These are phyloP conservation scores for Noctua janthina DNA, from an alignment of 2,888 invertebrate species.

Conservation along the genomic window DNA sequence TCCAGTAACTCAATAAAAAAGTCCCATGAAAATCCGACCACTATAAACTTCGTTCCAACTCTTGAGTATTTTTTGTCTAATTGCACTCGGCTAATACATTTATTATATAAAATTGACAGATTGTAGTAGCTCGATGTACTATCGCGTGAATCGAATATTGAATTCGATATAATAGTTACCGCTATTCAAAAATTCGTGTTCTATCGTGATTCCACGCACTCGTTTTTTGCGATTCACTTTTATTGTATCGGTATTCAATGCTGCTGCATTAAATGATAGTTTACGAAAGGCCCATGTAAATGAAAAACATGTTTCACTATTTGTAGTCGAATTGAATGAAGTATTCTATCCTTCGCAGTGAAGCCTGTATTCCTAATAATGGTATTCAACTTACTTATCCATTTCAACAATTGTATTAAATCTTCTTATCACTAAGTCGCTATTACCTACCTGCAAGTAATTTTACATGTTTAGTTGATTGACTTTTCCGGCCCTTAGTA, in stretches of 20 bases:
- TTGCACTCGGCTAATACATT: too few relatives aligned
- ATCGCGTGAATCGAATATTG: constrained; percentile 41
- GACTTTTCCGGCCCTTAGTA: not conserved
- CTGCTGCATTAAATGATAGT: not conserved
- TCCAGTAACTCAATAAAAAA: too few relatives aligned
- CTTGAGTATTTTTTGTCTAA: too few relatives aligned
- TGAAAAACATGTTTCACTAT: not conserved
- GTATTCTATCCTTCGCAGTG: not conserved
- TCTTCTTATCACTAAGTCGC: not conserved
- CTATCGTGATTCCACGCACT: constrained; percentile 23
- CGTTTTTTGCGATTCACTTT: constrained; percentile 33
- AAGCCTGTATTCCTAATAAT: not conserved
- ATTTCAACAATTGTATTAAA: not conserved
- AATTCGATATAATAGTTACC: constrained; percentile 16
- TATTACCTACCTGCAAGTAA: not conserved
- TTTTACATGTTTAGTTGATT: not conserved
- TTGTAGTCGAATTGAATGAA: not conserved
- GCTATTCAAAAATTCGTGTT: constrained; percentile 12
- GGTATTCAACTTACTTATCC: not conserved
- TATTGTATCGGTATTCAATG: constrained; percentile 16
- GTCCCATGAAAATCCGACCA: too few relatives aligned
- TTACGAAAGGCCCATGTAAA: not conserved
- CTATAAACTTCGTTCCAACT: too few relatives aligned
- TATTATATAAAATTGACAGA: too few relatives aligned
- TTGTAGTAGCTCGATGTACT: too few relatives aligned